Evolutionary conservation across 2,888 invertebrate species (phyloP).

Genomic region (Coelinius sp.): DNA sequence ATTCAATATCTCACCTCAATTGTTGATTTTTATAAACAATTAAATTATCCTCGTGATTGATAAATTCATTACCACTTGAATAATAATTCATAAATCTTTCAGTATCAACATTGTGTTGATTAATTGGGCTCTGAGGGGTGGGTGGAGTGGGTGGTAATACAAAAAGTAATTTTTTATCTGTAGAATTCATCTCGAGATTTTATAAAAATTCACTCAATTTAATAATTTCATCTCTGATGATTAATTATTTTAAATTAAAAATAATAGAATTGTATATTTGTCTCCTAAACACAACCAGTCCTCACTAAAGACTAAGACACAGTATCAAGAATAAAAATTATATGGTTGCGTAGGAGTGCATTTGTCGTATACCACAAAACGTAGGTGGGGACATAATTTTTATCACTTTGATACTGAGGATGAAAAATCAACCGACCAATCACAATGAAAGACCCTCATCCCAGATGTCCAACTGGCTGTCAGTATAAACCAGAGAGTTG

Average conservation of each 20-base stretch:
- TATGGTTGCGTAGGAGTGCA: constrained; percentile 10
- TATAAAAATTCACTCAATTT: background rate
- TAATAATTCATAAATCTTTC: background rate
- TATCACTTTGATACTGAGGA: background rate
- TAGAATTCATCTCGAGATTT: background rate
- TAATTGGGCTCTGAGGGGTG: constrained; percentile 40
- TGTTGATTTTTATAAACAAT: background rate
- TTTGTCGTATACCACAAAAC: constrained; percentile 5
- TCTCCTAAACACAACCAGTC: constrained; percentile 9
- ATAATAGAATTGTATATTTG: background rate
- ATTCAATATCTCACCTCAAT: background rate
- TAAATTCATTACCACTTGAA: background rate
- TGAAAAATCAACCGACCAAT: constrained; percentile 37
- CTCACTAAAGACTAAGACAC: constrained; percentile 24
- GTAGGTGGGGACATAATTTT: background rate
- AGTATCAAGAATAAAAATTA: constrained; percentile 1
- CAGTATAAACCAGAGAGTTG: constrained; percentile 4
- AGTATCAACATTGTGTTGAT: background rate
- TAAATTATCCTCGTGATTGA: background rate
- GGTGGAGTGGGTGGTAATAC: constrained; percentile 51
- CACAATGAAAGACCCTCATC: constrained; percentile 37
- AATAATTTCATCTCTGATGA: too few species aligned
- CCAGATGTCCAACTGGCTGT: constrained; percentile 13
- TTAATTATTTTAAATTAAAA: too few species aligned
- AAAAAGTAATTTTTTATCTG: constrained; percentile 44